Base-by-base conservation (phyloP, 1,140 invertebrate genomes). In the Ptiloglossa arizonensis region DNA sequence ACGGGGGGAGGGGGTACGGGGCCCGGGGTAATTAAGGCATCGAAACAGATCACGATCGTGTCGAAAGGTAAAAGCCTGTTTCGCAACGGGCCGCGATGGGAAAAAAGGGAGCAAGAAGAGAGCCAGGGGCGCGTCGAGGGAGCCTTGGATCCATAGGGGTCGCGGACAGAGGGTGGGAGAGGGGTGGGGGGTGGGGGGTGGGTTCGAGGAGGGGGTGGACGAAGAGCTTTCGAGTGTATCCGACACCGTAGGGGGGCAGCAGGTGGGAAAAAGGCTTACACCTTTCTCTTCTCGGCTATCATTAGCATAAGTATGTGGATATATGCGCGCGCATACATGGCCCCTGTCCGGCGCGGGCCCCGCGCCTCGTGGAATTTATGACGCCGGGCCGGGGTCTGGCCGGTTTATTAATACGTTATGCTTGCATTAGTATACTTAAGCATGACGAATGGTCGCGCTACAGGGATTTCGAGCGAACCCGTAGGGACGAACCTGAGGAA, bases 391-490 rank as follows among this genome's bases (percentile, higher is more conserved):
- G 56, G 81, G 59, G 35, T 54, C 59, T 38, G 84, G 76, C 60
- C 77, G 84, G 89, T 89, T 91, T 91, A 92, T 91, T 91, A 92
- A 91, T 92, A 90, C 90, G 89, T 90, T 90, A 88, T 88, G 89
- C 89, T 91, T 91, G 90, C 88, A 90, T 92, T 91, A 91, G 88
- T 91, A 89, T 87, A 88, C 87, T 90, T 92, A 91, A 92, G 89
- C 90, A 92, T 92, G 91, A 92, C 89, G 89, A 90, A 92, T 91
- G 90, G 87, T 87, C 83, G 83, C 83, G 74, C 84, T 86, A 80
- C 85, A 57, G 81, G 74, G 83, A 85, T 85, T 85, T 84, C 69
- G 71, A 79, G 63, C 54, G 71, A 75, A 46, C 44, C 56, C n/a
- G 44, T 46, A 29, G 62, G 54, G 54, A 79, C 71, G 62, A 63